A percentile compares a stretch with the other conserved stretches of the same genome.
Conservation (phyloP, 2,113 vertebrate genomes). For the Leuciscus idus region DNA sequence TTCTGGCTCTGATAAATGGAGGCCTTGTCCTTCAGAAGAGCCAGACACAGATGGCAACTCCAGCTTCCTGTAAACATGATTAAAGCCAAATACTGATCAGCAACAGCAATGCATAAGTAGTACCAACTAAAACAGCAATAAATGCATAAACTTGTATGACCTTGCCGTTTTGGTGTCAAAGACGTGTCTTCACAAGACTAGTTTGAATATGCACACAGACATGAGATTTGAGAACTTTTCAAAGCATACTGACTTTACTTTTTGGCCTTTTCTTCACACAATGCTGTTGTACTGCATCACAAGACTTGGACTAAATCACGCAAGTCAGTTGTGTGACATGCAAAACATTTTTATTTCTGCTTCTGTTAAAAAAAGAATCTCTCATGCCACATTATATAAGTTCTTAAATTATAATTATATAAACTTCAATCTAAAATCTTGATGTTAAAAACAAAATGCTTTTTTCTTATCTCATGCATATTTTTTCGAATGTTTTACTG, state of each 20-base stretch:
- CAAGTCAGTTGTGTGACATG: background rate
- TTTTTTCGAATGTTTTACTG: background rate
- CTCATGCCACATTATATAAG: background rate
- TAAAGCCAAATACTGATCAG: background rate
- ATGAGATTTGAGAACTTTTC: background rate
- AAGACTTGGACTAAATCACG: background rate
- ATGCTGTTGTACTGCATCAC: background rate
- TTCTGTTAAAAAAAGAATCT: background rate
- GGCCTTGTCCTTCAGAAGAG: conserved; percentile 94
- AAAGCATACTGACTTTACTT: background rate
- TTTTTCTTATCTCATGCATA: background rate
- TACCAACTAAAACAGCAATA: background rate
- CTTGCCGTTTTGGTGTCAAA: background rate
- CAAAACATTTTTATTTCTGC: background rate
- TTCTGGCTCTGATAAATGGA: conserved; percentile 97
- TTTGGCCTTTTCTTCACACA: background rate
- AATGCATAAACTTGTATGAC: background rate
- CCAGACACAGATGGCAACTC: conserved; percentile 97
- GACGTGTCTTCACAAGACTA: background rate
- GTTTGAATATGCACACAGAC: background rate
- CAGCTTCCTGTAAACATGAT: conserved; percentile 83
- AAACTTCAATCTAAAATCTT: background rate
- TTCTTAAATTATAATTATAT: background rate
- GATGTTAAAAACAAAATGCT: background rate
- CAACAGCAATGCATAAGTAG: background rate